Conservation (phyloP, 2,113 vertebrate genomes). For the Asarcornis scutulata region DNA sequence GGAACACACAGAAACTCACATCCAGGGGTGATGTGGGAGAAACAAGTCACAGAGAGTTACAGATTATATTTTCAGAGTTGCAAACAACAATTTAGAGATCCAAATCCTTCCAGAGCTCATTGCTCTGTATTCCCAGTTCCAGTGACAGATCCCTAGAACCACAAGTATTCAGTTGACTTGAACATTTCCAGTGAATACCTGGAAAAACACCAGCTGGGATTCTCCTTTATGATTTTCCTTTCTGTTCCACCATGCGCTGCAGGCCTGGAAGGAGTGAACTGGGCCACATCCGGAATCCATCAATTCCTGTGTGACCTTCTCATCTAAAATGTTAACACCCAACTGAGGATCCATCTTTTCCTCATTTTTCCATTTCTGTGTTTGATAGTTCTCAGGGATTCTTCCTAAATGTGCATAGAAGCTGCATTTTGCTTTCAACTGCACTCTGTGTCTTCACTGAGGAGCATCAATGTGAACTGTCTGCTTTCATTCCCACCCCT, state of each 20-base stretch:
- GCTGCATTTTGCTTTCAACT: conserved; percentile 12
- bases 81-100: not conserved
- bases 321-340: not conserved
- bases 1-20: not conserved
- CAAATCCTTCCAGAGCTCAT: not conserved
- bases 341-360: not conserved
- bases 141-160: not conserved
- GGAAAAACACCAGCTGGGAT: conserved; percentile 14
- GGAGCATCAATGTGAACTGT: not conserved
- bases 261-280: conserved; percentile 2
- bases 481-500: not conserved
- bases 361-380: not conserved
- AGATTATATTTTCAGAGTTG: not conserved
- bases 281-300: not conserved
- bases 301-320: not conserved
- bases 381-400: not conserved
- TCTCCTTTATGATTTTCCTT: conserved; percentile 22
- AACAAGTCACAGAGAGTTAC: not conserved
- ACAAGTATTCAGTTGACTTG: not conserved
- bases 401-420: not conserved
- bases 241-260: not conserved
- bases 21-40: not conserved
- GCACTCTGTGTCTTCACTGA: not conserved
- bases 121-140: not conserved
- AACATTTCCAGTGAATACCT: conserved; percentile 18